Base-by-base conservation (phyloP, 2,113 vertebrate genomes). In the Reinhardtius hippoglossoides region DNA sequence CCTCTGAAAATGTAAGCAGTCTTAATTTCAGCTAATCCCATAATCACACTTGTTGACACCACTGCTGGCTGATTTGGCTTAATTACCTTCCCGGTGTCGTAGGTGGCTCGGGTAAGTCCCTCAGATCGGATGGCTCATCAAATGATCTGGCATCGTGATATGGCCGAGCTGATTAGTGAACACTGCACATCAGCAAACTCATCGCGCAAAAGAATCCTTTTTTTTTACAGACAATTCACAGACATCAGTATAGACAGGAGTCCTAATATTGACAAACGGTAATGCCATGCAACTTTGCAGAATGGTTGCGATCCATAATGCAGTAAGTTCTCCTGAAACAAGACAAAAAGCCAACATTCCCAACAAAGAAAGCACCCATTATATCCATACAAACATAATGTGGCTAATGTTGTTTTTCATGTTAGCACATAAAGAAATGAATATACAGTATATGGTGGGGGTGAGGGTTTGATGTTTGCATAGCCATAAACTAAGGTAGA, bases 401-500 rank as follows among this genome's bases (percentile, higher is more conserved):
- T 71, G 74, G 71, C 63, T 83, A 48, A 71, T 89, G 60, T 88
- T 84, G 81, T 84, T 83, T 85, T 83, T 67, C 70, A 85, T 74
- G 80, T 87, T 76, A 77, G 78, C 59, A 80, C 68, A 81, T 75
- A 69, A 78, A 73, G 73, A 72, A 21, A 75, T 75, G 78, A 83
- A 61, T 67, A 70, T 74, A 73, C 21, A 56, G n/a, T 64, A 57
- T 76, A 71, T 67, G 57, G 74, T 26, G 76, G 77, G 72, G 73
- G 72, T 26, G 76, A 74, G 72, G 73, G 40, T 73, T 83, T 82
- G 80, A 91, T 84, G 81, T 86, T 95, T 95, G 94, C 94, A 95
- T 95, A 95, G 94, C 88, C 91, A 88, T 91, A 87, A 94, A 94
- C 87, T 79, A 92, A 93, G 21, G 74, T 76, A 68, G 55, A 85